Evolutionary conservation across 1,140 invertebrate species (phyloP), one percentile per base, ranked within the genome.

Genomic region (Lepeophtheirus salmonis): DNA sequence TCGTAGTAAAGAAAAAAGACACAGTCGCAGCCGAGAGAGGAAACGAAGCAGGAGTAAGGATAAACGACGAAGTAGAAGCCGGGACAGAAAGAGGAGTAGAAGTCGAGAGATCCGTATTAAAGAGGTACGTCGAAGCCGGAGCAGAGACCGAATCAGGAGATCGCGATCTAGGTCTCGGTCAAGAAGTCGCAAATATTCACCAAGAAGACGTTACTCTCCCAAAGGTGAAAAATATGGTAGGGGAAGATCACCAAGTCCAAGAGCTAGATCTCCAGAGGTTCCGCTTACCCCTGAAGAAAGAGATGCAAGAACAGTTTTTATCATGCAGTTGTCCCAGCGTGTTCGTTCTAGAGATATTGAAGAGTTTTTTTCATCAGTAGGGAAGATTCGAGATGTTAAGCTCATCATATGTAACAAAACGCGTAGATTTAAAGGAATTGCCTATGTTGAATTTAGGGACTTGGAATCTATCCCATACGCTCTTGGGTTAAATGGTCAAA

Each of bases 371-470:
- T 95, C 89, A 2, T 87, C 89, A 60, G 94, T 98, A 61, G 96
- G 96, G 41, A 96, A 96, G 78, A 94, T 97, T 66, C 63, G 61
- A 66, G 96, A 99, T 78, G 96, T 99, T 10, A 78, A 92, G 68
- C 80, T 99, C 63, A 99, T 99, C 50, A 96, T 91, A 49, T 97
- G 97, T 72, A 97, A 97, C 70, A 97, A 97, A 74, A 99, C 96
- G 0, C 80, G 95, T 66, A 76, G 94, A 64, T 98, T 97, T 66
- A 99, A 99, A 75, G 96, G 96, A 56, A 98, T 99, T 68, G 88
- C 92, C 16, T 99, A 99, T 72, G 91, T 99, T 53, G 96, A 99
- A 74, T 99, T 99, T 71, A 84, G 86, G 68, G 92, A 98, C 75
- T 86, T 91, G 13, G 92, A 97, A 75, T 94, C 91, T 64, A 95